A percentile compares a stretch with the other conserved stretches of the same genome.
Conservation (phyloP, 2,113 vertebrate species). For the Lophura nycthemera region DNA sequence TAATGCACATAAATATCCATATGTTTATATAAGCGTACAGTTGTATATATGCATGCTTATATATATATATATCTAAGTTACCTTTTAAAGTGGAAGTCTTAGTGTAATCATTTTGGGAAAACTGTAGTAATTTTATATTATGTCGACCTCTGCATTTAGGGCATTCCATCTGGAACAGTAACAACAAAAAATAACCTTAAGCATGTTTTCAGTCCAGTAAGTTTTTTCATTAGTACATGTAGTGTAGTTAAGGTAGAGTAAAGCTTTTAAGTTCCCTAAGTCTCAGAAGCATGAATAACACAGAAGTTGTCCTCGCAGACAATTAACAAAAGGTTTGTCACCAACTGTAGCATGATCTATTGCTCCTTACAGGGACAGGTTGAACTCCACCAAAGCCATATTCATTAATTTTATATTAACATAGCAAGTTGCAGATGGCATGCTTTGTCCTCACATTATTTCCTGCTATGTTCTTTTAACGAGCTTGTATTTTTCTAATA, state of each 20-base stretch:
- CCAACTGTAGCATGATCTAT: not conserved
- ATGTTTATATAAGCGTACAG: not conserved
- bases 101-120: not conserved
- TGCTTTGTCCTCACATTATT: not conserved
- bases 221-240: not conserved
- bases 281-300: not conserved
- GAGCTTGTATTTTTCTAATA: not conserved
- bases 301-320: not conserved
- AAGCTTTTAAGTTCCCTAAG: not conserved
- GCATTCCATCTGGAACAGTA: not conserved
- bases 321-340: not conserved
- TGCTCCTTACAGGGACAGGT: not conserved
- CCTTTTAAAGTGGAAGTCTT: not conserved
- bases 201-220: not conserved
- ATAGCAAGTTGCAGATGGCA: not conserved
- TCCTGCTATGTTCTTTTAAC: not conserved
- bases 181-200: not conserved
- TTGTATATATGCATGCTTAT: not conserved
- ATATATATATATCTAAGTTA: accelerated
- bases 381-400: not conserved
- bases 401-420: not conserved
- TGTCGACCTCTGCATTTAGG: not conserved
- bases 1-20: not conserved
- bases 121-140: not conserved
- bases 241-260: not conserved